Base-by-base conservation (phyloP, 2,113 vertebrate genomes). In the Pollimyrus isidori region DNA sequence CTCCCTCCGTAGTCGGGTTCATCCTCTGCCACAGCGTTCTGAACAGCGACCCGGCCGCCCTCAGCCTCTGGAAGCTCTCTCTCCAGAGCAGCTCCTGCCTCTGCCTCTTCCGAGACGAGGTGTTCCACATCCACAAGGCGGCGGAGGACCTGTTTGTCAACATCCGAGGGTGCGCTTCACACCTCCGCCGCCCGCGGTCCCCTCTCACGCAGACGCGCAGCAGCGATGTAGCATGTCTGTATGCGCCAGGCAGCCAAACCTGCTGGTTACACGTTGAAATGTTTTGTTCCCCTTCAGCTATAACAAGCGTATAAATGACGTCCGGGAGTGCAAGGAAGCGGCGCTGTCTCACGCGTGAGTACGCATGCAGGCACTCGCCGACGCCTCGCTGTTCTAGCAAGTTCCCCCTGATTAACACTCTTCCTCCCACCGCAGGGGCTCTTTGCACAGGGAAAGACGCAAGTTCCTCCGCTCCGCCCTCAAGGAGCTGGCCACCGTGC, bases 271-370 rank as follows among this genome's bases (percentile, higher is more conserved):
- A 84, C 30, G 13, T 45, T 65, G 30, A 65, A 45, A 53, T 87
- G 42, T 87, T 19, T 89, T 19, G 92, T 48, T 92, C 49, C 94
- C 90, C 58, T 93, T 23, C 88, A 99, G 98, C n/a, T 99, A 99
- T 95, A 99, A 99, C 96, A 99, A 99, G 89, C 97, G 98, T 52
- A 98, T 99, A 91, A 99, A 98, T 87, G 98, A 99, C 95, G 99
- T 99, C 94, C 95, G 98, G 93, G 98, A 99, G 92, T 99, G 98
- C 94, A 99, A 99, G 93, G 98, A 99, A 90, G 96, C 97, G 76
- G 98, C 98, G 69, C 96, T 99, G 91, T 99, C 98, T 52, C 98
- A 99, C 15, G 98, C 98, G 98, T 99, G 95, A 94, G 98, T 97
- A 17, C 69, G 19, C 56, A n/a, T 35, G 35, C 17, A 9, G 97